Conservation (phyloP, 2,113 vertebrate species). For the Dinomys branickii region DNA sequence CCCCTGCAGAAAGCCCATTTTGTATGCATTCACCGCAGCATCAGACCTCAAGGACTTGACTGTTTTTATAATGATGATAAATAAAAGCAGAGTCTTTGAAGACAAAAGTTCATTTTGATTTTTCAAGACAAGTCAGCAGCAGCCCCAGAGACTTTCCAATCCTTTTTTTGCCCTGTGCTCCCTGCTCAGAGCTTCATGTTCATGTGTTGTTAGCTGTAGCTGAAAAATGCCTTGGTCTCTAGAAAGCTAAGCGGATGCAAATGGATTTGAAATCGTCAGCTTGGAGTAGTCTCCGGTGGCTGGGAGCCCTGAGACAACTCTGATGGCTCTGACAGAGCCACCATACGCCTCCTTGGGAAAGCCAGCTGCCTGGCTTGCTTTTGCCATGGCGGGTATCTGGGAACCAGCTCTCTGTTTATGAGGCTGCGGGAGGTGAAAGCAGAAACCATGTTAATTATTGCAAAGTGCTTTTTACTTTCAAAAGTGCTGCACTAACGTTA, state of each 20-base stretch:
- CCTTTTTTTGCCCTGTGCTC: not conserved
- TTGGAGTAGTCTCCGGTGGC: slow-evolving; percentile 33
- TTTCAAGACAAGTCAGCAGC: slow-evolving; percentile 59
- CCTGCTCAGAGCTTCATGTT: not conserved
- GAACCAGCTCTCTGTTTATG: not conserved
- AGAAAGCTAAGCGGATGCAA: slow-evolving; percentile 70
- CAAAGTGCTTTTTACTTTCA: slow-evolving; percentile 72
- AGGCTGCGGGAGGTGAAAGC: slow-evolving; percentile 60
- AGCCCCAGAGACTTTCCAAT: slow-evolving; percentile 13
- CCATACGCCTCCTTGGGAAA: not conserved
- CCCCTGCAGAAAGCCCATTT: not conserved
- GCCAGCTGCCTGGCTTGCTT: not conserved
- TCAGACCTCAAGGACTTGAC: slow-evolving; percentile 48
- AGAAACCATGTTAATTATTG: slow-evolving; percentile 58
- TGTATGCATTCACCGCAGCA: not conserved
- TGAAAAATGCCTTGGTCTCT: not conserved
- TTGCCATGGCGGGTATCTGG: not conserved
- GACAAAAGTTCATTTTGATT: slow-evolving; percentile 70
- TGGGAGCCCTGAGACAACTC: not conserved
- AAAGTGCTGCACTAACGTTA: slow-evolving; percentile 48
- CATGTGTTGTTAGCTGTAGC: not conserved
- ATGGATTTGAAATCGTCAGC: slow-evolving; percentile 58
- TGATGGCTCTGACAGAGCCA: not conserved
- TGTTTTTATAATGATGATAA: slow-evolving; percentile 62
- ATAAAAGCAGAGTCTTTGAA: slow-evolving; percentile 64